Evolutionary conservation across 2,113 vertebrate genomes (phyloP).

Genomic region (Pipra filicauda): DNA sequence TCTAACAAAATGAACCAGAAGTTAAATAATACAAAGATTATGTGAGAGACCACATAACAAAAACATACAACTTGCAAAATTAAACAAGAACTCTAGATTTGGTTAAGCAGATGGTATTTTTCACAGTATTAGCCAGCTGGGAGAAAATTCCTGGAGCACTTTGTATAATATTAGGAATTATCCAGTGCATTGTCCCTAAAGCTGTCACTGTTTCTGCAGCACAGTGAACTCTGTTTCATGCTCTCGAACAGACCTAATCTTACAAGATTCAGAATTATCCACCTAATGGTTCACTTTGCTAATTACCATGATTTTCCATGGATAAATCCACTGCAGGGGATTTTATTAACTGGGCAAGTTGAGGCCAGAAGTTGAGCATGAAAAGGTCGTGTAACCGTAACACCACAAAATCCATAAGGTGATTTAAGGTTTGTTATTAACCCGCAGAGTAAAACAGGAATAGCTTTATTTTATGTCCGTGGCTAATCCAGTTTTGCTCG

Average conservation of each 20-base stretch:
- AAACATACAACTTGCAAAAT: neutral
- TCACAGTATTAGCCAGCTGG: neutral
- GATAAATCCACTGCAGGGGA: neutral
- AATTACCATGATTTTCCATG: neutral
- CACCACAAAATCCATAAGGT: neutral
- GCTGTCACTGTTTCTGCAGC: neutral
- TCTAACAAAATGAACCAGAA: neutral
- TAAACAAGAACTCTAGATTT: neutral
- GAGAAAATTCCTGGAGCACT: neutral
- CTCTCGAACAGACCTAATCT: neutral
- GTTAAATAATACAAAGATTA: neutral
- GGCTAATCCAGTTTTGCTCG: neutral
- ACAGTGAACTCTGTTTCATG: neutral
- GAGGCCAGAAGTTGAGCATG: neutral
- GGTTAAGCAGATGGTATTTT: neutral
- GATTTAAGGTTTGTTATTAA: neutral
- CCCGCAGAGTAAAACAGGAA: neutral
- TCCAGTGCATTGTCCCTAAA: neutral
- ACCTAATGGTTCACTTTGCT: neutral
- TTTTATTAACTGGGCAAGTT: neutral
- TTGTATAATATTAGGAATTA: neutral
- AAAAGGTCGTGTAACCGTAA: neutral
- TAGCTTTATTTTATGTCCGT: neutral
- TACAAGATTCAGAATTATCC: neutral
- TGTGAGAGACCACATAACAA: neutral